phyloP scores from a whole-genome alignment of 2,797 vertebrate genomes.

The Acridotheres tristis region DNA sequence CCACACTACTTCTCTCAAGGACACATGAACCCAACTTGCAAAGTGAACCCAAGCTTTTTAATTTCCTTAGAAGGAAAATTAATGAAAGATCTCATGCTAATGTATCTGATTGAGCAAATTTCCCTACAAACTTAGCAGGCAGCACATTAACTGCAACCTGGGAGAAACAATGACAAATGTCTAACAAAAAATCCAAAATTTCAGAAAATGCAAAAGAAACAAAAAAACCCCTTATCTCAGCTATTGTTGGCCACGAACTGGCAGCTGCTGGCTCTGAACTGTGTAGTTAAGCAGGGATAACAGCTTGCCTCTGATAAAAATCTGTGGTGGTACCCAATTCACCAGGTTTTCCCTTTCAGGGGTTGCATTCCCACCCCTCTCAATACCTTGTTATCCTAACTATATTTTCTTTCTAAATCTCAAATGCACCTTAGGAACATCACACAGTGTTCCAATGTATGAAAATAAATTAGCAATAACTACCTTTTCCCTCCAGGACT shows the following conservation, averaged over 20 bases:
- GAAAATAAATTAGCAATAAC: background rate
- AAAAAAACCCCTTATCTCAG: background rate
- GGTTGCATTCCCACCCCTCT: background rate
- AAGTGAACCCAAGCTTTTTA: background rate
- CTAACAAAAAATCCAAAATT: background rate
- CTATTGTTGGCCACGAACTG: background rate
- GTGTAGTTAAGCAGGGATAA: background rate
- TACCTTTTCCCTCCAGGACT: background rate
- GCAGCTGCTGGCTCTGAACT: background rate
- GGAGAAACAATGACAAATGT: background rate
- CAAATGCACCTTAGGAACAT: background rate
- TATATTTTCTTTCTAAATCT: background rate
- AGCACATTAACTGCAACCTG: background rate
- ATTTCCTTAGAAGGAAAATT: background rate
- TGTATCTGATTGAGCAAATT: background rate
- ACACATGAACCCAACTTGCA: background rate
- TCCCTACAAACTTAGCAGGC: background rate
- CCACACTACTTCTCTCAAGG: background rate
- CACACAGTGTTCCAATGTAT: background rate
- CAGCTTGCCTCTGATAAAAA: background rate
- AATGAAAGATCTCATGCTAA: background rate
- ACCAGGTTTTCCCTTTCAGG: background rate
- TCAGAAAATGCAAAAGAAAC: background rate
- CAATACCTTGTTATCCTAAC: accelerated
- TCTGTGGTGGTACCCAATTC: background rate